These are phyloP conservation scores for Lordiphosa mommai DNA, from an alignment of 1,140 invertebrate genomes.

Conservation along the genomic window DNA sequence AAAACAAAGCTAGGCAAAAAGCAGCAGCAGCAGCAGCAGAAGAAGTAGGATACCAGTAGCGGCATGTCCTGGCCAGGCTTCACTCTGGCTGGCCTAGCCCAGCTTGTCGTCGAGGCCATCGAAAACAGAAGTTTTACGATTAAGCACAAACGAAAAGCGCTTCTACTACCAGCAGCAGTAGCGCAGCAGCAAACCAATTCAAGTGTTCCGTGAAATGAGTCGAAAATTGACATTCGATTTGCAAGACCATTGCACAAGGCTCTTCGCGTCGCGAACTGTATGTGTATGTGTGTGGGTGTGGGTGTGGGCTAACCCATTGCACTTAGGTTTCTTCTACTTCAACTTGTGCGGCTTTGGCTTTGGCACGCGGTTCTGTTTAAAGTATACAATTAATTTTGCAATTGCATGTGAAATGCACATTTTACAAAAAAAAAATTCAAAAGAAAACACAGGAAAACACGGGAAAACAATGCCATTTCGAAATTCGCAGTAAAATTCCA, in stretches of 20 bases:
- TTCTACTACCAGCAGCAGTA: background rate
- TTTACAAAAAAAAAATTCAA: slow-evolving; percentile 8
- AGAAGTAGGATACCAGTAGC: background rate
- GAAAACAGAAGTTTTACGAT: slow-evolving; percentile 50
- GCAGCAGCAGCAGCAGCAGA: background rate
- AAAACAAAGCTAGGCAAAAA: slow-evolving; percentile 7
- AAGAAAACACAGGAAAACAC: slow-evolving; percentile 19
- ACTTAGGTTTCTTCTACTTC: slow-evolving; percentile 7
- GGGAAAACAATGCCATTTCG: slow-evolving; percentile 8
- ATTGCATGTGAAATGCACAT: slow-evolving; percentile 50
- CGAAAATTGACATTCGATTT: slow-evolving; percentile 79
- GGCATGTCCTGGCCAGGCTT: background rate
- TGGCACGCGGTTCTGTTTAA: slow-evolving; percentile 7
- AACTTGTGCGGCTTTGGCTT: slow-evolving; percentile 8
- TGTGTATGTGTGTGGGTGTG: background rate
- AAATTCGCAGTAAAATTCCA: slow-evolving; percentile 17
- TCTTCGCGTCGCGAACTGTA: slow-evolving; percentile 8
- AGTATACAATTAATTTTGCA: slow-evolving; percentile 41
- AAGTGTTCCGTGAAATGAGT: slow-evolving; percentile 79
- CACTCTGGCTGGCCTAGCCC: background rate
- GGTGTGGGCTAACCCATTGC: background rate
- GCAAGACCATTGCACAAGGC: slow-evolving; percentile 71
- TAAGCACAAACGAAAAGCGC: slow-evolving; percentile 40
- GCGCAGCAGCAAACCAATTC: slow-evolving; percentile 47
- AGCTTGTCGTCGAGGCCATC: slow-evolving; percentile 43